Evolutionary conservation across 2,888 invertebrate genomes (phyloP).

Genomic region (Eurytoma adleriae): DNA sequence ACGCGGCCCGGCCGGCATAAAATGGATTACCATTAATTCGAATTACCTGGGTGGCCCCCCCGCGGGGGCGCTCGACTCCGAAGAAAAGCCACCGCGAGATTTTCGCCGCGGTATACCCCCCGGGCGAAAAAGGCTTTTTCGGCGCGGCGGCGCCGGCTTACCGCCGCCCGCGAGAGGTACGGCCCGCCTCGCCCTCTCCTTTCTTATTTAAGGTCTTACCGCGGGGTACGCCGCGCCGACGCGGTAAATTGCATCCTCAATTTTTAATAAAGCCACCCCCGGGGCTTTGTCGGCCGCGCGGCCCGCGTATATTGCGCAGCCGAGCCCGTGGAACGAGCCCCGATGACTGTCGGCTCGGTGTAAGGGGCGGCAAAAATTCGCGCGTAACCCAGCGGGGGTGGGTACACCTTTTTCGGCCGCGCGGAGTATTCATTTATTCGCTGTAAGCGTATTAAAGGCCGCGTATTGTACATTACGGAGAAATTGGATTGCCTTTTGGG

Average conservation of each 20-base stretch:
- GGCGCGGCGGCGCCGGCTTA: constrained; percentile 4
- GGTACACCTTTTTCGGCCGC: constrained; percentile 9
- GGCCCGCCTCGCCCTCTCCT: constrained; percentile 63
- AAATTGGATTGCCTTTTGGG: constrained; percentile 3
- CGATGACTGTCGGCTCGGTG: no score
- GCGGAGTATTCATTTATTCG: constrained; percentile 36
- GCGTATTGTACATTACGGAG: neutral
- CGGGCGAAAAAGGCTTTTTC: constrained; percentile 20
- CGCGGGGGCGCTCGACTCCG: neutral
- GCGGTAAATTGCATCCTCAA: constrained; percentile 75
- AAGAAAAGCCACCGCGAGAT: constrained; percentile 39
- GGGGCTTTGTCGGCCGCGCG: constrained; percentile 68
- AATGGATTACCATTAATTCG: constrained; percentile 56
- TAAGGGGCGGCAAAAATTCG: constrained; percentile 19
- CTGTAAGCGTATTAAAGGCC: constrained; percentile 31
- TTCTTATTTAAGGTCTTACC: constrained; percentile 70
- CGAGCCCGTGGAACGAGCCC: neutral
- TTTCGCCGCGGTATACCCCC: constrained; percentile 34
- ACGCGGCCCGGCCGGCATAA: constrained; percentile 15
- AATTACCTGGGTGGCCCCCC: constrained; percentile 44
- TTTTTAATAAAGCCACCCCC: constrained; percentile 72
- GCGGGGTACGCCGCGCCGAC: constrained; percentile 58
- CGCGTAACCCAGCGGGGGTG: neutral
- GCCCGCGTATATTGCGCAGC: neutral
- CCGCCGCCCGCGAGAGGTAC: constrained; percentile 41